phyloP scores from a whole-genome alignment of 2,113 vertebrate genomes.

The Falco punctatus region DNA sequence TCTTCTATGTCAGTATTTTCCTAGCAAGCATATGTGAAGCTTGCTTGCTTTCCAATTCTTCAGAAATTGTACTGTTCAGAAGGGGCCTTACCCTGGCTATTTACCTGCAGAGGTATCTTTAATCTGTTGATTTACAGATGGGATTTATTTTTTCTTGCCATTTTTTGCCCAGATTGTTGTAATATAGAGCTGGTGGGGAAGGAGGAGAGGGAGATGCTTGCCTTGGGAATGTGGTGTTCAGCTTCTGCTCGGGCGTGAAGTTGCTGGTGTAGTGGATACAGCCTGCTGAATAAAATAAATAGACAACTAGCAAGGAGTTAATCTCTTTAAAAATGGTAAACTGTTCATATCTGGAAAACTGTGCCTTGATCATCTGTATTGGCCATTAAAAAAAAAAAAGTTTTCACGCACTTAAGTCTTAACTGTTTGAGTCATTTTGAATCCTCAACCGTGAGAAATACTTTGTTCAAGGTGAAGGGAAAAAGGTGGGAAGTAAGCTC shows the following conservation, averaged over 20 bases:
- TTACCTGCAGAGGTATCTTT: neutral
- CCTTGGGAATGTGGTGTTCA: neutral
- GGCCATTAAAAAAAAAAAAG: neutral
- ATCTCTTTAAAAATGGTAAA: neutral
- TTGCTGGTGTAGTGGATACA: neutral
- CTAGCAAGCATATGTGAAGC: neutral
- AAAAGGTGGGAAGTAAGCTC: neutral
- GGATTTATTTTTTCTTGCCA: neutral
- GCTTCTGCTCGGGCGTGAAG: neutral
- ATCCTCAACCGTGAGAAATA: neutral
- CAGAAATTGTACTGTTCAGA: neutral
- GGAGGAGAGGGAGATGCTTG: neutral
- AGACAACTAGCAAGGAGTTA: neutral
- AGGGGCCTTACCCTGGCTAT: neutral
- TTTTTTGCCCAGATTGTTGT: neutral
- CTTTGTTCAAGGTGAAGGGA: rapidly evolving
- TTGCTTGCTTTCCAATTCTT: neutral
- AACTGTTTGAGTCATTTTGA: neutral
- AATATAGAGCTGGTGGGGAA: neutral
- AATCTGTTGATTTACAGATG: neutral
- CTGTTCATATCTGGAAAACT: neutral
- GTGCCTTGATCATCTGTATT: neutral
- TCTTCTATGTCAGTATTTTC: neutral
- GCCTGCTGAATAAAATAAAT: neutral
- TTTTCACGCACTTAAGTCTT: neutral